Evolutionary conservation across 2,113 vertebrate species (phyloP).

Genomic region (Pipra filicauda): DNA sequence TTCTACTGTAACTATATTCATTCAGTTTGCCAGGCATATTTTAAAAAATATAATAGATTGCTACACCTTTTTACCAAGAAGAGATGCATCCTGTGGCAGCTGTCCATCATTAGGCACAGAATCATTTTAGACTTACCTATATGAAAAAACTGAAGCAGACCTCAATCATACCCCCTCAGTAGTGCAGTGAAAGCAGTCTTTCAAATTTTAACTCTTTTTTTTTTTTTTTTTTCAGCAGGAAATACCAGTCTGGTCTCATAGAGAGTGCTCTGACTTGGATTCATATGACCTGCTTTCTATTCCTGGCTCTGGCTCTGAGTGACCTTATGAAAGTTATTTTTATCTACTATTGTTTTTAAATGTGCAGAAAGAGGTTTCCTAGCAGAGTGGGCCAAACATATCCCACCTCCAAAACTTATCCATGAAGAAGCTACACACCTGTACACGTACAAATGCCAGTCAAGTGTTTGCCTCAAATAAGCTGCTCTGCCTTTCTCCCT

Average conservation of each 20-base stretch:
- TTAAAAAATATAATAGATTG: neutral
- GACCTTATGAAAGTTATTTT: slow-evolving; percentile 44
- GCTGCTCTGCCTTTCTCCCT: neutral
- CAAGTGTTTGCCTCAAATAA: neutral
- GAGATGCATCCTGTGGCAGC: neutral
- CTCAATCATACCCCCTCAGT: neutral
- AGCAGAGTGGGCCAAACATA: neutral
- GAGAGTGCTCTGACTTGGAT: slow-evolving; percentile 41
- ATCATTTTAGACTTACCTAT: neutral
- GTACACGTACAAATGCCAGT: slow-evolving; percentile 6
- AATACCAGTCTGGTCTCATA: slow-evolving; percentile 23
- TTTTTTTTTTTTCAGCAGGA: slow-evolving; percentile 12
- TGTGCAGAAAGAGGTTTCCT: neutral
- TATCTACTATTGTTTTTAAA: slow-evolving; percentile 49
- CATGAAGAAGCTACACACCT: neutral
- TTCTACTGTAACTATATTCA: neutral
- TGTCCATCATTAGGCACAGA: slow-evolving; percentile 25
- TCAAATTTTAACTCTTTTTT: slow-evolving; percentile 26
- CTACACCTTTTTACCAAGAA: neutral
- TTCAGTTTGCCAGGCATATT: neutral
- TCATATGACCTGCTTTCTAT: slow-evolving; percentile 57
- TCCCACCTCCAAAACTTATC: neutral
- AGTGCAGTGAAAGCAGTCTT: slow-evolving; percentile 12
- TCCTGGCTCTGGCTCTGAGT: slow-evolving; percentile 27
- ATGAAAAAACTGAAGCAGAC: slow-evolving; percentile 21